Evolutionary conservation across 23 tunicate genomes (phyloP), one percentile per base, ranked within the genome.

Genomic region (Trididemnum clinides): DNA sequence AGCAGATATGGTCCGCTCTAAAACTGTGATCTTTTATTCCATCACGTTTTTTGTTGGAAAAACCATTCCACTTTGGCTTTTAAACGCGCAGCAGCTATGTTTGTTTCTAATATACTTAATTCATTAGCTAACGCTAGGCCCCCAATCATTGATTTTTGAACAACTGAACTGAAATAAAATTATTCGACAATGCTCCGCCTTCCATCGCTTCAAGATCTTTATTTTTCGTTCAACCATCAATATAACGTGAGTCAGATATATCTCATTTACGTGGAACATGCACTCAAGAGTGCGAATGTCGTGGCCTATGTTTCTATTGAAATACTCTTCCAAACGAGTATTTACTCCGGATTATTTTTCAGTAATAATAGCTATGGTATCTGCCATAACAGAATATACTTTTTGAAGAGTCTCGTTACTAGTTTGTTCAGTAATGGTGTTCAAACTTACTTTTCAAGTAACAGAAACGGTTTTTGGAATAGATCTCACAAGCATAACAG

Each of bases 141-240:
- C 31, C 31, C 75, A 23, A 5, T 31, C 6, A 3, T 31, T 66
- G 75, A 37, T 59, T 59, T 59, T n/a, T n/a, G n/a, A 10, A 59
- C 25, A 59, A 28, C 66, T 19, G 25, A 59, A 28, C 20, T 59
- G 25, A n/a, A n/a, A n/a, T n/a, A n/a, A n/a, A n/a, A n/a, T 59
- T 66, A 37, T 66, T 66, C 75, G 31, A 4, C 75, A 66, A 66
- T 29, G 75, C 75, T 4, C 75, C 75, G 31, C n/a, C 75, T 66
- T 66, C 37, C 75, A 66, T 66, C 37, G 22, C 22, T 4, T n/a
- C 75, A 31, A 23, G 12, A 66, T 37, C 37, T n/a, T n/a, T 66
- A 4, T n/a, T 66, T 66, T 32, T 7, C 75, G 37, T 29, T 66
- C 75, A 28, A 66, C 37, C 7, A 29, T 5, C 37, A 37, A 66